Percentiles rank a stretch among this genome's conserved stretches.
phyloP scores from a whole-genome alignment of 2,113 vertebrate species.

The Triplophysa rosa region DNA sequence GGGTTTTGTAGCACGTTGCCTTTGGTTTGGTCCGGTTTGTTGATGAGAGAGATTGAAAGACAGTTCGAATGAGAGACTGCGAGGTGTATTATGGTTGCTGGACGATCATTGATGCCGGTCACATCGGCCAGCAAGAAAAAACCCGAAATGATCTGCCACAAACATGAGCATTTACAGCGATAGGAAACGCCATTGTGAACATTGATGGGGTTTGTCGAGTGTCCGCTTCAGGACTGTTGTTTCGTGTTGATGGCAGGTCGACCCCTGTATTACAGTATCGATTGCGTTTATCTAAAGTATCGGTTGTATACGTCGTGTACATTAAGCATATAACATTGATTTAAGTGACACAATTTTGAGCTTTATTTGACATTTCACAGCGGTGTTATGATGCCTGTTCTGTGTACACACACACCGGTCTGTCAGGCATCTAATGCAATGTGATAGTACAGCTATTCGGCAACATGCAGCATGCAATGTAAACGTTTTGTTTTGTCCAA shows the following conservation, averaged over 20 bases:
- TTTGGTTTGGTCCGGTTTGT: constrained; percentile 82
- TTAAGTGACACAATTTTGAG: background rate
- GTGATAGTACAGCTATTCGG: background rate
- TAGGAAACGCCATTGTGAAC: constrained; percentile 28
- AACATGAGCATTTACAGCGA: constrained; percentile 4
- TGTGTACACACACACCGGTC: background rate
- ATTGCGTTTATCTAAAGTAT: background rate
- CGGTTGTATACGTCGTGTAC: background rate
- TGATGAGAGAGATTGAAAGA: constrained; percentile 66
- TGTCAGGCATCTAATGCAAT: constrained; percentile 3
- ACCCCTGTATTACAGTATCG: background rate
- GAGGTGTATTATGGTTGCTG: constrained; percentile 59
- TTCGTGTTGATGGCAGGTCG: background rate
- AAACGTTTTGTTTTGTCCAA: too few species aligned
- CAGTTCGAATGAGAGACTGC: constrained; percentile 60
- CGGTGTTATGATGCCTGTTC: background rate
- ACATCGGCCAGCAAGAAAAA: background rate
- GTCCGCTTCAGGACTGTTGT: constrained; percentile 27
- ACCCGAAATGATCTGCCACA: background rate
- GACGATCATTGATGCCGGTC: background rate
- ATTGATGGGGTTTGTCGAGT: constrained; percentile 36
- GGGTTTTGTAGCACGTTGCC: constrained; percentile 82
- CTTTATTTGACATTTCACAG: background rate
- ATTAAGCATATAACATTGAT: background rate
- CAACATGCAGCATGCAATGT: background rate